Conservation (phyloP, 1,140 invertebrate species). For the Battus philenor region DNA sequence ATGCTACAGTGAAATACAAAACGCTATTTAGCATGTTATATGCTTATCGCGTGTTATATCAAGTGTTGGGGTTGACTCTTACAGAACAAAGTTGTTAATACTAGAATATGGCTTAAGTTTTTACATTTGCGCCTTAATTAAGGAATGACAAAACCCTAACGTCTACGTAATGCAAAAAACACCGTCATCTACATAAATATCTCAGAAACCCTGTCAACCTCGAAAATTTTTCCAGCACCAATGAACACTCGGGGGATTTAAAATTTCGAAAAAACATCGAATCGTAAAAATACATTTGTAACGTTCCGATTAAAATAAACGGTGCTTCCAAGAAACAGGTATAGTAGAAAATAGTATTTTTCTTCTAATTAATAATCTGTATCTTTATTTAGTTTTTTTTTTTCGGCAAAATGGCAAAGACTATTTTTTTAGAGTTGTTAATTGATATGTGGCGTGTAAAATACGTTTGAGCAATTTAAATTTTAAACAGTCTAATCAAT, state of each 20-base stretch:
- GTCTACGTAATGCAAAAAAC: conserved; percentile 28
- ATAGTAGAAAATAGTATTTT: too few species aligned
- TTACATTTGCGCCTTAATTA: conserved; percentile 38
- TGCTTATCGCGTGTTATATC: too few species aligned
- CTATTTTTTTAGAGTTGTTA: background rate
- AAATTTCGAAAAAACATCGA: conserved; percentile 17
- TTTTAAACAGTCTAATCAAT: background rate
- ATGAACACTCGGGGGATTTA: conserved; percentile 44
- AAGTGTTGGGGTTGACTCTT: too few species aligned
- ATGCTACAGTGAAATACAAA: too few species aligned
- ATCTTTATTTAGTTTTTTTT: background rate
- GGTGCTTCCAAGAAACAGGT: too few species aligned
- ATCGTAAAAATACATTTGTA: too few species aligned
- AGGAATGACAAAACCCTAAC: conserved; percentile 48
- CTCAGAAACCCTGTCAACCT: conserved; percentile 47
- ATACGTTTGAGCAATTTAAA: conserved; percentile 4
- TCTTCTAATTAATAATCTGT: too few species aligned
- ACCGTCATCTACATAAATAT: conserved; percentile 49
- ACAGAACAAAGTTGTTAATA: too few species aligned
- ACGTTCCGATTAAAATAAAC: too few species aligned
- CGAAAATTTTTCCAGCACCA: conserved; percentile 54
- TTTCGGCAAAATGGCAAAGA: too few species aligned
- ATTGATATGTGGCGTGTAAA: background rate
- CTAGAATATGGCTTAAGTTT: conserved; percentile 43
- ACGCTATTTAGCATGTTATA: too few species aligned